A percentile compares a stretch with the other conserved stretches of the same genome.
These are phyloP conservation scores for Dione juno DNA, from an alignment of 2,888 invertebrate genomes.

Conservation along the genomic window DNA sequence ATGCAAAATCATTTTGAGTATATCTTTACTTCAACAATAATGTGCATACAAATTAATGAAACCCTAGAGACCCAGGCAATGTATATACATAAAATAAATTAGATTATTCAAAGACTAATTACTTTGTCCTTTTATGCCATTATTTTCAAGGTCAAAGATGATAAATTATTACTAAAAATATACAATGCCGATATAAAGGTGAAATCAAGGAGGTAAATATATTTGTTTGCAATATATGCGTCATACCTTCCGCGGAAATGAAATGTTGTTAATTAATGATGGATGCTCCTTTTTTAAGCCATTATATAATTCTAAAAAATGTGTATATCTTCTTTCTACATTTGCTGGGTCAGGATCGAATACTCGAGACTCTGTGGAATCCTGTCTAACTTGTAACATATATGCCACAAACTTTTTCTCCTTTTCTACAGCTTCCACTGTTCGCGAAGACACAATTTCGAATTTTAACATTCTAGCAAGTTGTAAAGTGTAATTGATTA, in stretches of 20 bases:
- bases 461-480: constrained; percentile 77
- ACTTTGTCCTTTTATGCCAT: constrained; percentile 4
- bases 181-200: constrained; percentile 14
- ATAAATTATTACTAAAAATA: constrained; percentile 15
- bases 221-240: constrained; percentile 40
- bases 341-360: constrained; percentile 85
- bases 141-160: not conserved
- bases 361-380: constrained; percentile 68
- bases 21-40: not conserved
- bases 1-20: not conserved
- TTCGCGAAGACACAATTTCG: constrained; percentile 87
- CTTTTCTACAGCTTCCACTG: constrained; percentile 82
- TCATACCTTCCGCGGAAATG: constrained; percentile 87
- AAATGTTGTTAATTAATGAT: constrained; percentile 74
- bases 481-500: not conserved
- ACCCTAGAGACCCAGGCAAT: not conserved
- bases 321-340: constrained; percentile 88
- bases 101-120: constrained; percentile 14
- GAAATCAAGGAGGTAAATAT: constrained; percentile 33
- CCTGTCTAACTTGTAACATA: constrained; percentile 85
- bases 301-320: constrained; percentile 86
- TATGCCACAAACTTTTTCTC: constrained; percentile 89
- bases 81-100: constrained; percentile 6
- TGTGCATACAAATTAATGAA: not conserved
- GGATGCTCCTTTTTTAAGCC: constrained; percentile 85